phyloP scores from a whole-genome alignment of 2,888 invertebrate species.

The Aproaerema taeniolella region DNA sequence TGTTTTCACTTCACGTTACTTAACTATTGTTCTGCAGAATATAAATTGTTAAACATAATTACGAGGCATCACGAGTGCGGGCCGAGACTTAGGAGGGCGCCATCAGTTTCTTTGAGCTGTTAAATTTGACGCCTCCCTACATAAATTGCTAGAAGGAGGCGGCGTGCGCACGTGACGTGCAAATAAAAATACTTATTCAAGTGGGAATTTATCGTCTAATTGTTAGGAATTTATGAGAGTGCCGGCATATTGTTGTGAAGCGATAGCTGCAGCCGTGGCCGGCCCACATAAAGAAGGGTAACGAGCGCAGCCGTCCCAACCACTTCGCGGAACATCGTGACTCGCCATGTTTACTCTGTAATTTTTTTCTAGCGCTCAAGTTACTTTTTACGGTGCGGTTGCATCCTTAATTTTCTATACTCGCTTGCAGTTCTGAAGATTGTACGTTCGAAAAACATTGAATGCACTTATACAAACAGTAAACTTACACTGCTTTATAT shows the following conservation, averaged over 20 bases:
- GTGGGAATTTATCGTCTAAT: slow-evolving; percentile 64
- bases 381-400: slow-evolving; percentile 23
- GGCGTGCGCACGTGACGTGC: slow-evolving; percentile 62
- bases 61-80: slow-evolving; percentile 48
- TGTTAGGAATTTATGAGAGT: slow-evolving; percentile 62
- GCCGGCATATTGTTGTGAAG: slow-evolving; percentile 50
- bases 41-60: slow-evolving; percentile 59
- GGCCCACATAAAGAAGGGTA: slow-evolving; percentile 51
- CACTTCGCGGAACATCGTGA: slow-evolving; percentile 45
- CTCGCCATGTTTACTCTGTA: slow-evolving; percentile 39
- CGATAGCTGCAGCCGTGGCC: slow-evolving; percentile 44
- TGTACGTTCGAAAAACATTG: slow-evolving; percentile 9
- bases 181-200: slow-evolving; percentile 68
- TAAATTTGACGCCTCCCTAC: slow-evolving; percentile 59
- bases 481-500: slow-evolving; percentile 13
- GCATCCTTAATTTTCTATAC: slow-evolving; percentile 12
- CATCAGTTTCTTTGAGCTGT: slow-evolving; percentile 61
- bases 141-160: slow-evolving; percentile 54
- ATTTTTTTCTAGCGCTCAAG: slow-evolving; percentile 35
- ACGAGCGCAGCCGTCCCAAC: slow-evolving; percentile 34
- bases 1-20: slow-evolving; percentile 28
- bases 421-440: slow-evolving; percentile 3
- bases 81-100: slow-evolving; percentile 45
- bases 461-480: slow-evolving; percentile 7
- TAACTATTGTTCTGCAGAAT: slow-evolving; percentile 39